Evolutionary conservation across 2,888 invertebrate species (phyloP), one percentile per base, ranked within the genome.

Genomic region (Rhynchonema sp.): DNA sequence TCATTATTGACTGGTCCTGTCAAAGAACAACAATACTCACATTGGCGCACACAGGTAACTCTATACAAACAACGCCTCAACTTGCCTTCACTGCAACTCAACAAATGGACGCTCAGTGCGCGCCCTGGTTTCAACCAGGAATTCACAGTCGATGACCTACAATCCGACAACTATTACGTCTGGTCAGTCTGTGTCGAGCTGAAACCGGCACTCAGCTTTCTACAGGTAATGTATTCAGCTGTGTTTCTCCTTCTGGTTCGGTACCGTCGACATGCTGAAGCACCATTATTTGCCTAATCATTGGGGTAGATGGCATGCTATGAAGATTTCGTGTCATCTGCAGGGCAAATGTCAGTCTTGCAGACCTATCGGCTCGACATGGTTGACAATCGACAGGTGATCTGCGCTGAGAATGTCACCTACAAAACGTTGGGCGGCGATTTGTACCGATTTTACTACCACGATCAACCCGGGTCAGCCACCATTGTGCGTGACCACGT

Each of bases 351-450:
- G n/a, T n/a, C n/a, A n/a, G n/a, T n/a, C n/a, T n/a, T n/a, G n/a
- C 20, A 49, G 49, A 23, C 20, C 13, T 49, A 49, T 23, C n/a
- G 49, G 3, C 6, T 49, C 13, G 3, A 49, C 13, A 49, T 49
- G 49, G 23, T 49, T 23, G 49, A 49, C n/a, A n/a, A n/a, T n/a
- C 9, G 23, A n/a, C 49, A 49, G 49, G 3, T 17, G 23, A 49
- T 49, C n/a, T 49, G 49, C 49, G 49, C 49, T 3, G 49, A 49
- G 3, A 49, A 49, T 49, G 49, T 49, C 49, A 49, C 49, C 3
- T 49, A 49, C n/a, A 49, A 49, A 49, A 49, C 30, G 30, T 57
- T 23, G 61, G 62, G 57, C 61, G 73, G 38, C 17, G 38, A 38
- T 17, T 6, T 38, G 38, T 13, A 13, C 9, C 38, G 38, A 6